Base-by-base conservation (phyloP, 2,113 vertebrate genomes). In the Saguinus imperator region DNA sequence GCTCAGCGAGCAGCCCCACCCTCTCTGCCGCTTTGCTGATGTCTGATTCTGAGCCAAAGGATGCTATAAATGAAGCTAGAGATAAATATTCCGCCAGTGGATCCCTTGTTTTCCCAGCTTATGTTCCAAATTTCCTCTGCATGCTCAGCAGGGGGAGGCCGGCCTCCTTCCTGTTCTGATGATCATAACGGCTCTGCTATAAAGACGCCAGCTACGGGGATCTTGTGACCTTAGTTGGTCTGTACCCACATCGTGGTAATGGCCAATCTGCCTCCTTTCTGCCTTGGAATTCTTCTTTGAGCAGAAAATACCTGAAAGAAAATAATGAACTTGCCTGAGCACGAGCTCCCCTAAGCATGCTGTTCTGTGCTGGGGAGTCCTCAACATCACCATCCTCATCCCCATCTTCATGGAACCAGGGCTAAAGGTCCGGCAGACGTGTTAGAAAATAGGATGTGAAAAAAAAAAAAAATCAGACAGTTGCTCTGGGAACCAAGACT, bases 331-430 rank as follows among this genome's bases (percentile, higher is more conserved):
- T 3, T n/a, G 5, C 73, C 52, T 21, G 4, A 23, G 40, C 18
- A 8, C 1, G 4, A 35, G 50, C 23, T 57, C 6, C 7, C 7
- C 12, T 3, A 14, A 13, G 45, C 3, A 14, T 5, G 14, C 3
- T 8, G 20, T 0, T 37, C 3, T 8, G 8, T 4, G 0, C 1
- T 9, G 6, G 3, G 4, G 66, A 23, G 50, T 12, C 1, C 20
- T 0, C 27, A 11, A 2, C 0, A 13, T 16, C 48, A 4, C 70
- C 13, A 3, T 5, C 21, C 73, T 58, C 3, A 14, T 4, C 48
- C 50, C 35, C 57, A 43, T 25, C 18, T 12, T 17, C 5, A 2
- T 14, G 27, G 43, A 64, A 8, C 70, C 64, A 9, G 29, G 0
- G 1, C 37, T 21, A 13, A 11, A 43, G 3, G 3, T 13, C 45